Percentiles rank a stretch among this genome's conserved stretches.
These are phyloP conservation scores for Metellina segmentata DNA, from an alignment of 2,888 invertebrate genomes.

Conservation along the genomic window DNA sequence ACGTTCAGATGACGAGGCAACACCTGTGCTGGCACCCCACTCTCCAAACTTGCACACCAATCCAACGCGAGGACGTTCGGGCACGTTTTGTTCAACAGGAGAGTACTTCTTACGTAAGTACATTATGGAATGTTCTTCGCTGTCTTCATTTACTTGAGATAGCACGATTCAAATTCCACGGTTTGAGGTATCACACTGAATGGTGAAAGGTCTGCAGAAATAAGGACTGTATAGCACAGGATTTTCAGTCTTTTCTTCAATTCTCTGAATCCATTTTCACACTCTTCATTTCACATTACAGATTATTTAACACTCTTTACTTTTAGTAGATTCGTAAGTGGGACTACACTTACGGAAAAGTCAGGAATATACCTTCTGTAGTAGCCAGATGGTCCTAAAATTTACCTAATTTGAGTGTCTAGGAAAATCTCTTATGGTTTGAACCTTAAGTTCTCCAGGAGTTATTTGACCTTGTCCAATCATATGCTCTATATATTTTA, in stretches of 20 bases:
- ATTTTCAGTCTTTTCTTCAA: neutral
- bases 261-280: neutral
- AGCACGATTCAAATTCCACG: constrained; percentile 13
- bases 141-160: constrained; percentile 13
- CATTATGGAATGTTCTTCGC: neutral
- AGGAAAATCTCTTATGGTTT: neutral
- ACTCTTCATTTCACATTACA: neutral
- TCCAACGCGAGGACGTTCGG: no score
- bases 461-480: neutral
- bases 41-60: no score
- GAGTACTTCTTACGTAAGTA: neutral
- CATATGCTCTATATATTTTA: constrained; percentile 17
- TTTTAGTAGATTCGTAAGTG: neutral
- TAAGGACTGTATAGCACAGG: neutral
- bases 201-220: constrained; percentile 1
- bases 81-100: neutral
- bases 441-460: neutral
- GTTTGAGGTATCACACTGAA: constrained; percentile 42
- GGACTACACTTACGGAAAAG: no score
- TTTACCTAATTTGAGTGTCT: neutral
- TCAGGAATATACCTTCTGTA: no score
- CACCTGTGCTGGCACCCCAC: no score
- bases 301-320: neutral
- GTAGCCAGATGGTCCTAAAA: neutral
- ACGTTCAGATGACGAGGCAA: no score